Evolutionary conservation across 1,140 invertebrate species (phyloP), one percentile per base, ranked within the genome.

Genomic region (Dufourea novaeangliae): DNA sequence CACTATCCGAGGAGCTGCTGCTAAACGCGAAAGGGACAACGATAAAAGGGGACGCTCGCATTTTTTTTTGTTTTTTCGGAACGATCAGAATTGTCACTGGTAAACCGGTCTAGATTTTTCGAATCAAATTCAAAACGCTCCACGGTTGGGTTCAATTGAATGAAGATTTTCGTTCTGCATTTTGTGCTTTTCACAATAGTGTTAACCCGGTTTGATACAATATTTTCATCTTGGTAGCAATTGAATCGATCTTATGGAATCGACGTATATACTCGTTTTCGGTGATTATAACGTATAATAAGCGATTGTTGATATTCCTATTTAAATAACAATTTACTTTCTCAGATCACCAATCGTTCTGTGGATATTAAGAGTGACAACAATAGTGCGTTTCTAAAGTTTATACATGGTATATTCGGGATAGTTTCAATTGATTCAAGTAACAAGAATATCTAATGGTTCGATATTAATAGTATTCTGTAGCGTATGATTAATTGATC

Each of bases 1-100:
- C 68, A 57, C 39, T 27, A 67, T 68, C 46, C 41, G 52, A 52
- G 59, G 14, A 69, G 63, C 29, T 63, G 64, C 62, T 61, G 44
- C 52, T 41, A 37, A 44, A 62, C 41, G 63, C 27, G 32, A 61
- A 50, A 68, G 25, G 54, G 56, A 71, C n/a, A 14, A 7, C 22
- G 20, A 41, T 34, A 17, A 7, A n/a, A 69, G 25, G n/a, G 12
- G 46, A 25, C 29, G 50, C 37, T 46, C 25, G 14, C 41, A 12
- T 25, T 37, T n/a, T n/a, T n/a, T n/a, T n/a, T n/a, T n/a, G n/a
- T n/a, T n/a, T n/a, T 32, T 25, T 44, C 32, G 27, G 11, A 54
- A 54, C 3, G 63, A 46, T 66, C 27, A 1, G 46, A 20, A 57
- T n/a, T 27, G 29, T 25, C 32, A 69, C n/a, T 52, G 41, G n/a